Conservation (phyloP, 2,888 invertebrate genomes). For the Lasius fuliginosus region DNA sequence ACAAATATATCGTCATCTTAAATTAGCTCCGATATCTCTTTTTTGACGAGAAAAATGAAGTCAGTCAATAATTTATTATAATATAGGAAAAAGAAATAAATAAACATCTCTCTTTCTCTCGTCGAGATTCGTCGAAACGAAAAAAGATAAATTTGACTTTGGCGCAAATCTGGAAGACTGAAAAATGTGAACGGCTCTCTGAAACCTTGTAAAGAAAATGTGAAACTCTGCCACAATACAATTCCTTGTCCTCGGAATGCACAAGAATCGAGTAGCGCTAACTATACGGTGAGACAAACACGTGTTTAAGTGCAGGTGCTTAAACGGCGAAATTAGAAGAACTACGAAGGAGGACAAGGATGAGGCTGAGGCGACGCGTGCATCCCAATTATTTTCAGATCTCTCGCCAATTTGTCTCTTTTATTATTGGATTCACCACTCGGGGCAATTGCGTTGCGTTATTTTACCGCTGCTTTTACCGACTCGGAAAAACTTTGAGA, state of each 20-base stretch:
- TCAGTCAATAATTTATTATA: neutral
- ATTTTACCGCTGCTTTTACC: slow-evolving; percentile 11
- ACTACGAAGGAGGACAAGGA: slow-evolving; percentile 19
- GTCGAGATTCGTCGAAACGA: neutral
- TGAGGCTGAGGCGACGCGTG: slow-evolving; percentile 1
- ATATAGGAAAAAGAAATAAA: neutral
- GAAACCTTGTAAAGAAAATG: neutral
- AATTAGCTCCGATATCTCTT: neutral
- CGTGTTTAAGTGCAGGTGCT: slow-evolving; percentile 49
- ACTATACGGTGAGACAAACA: slow-evolving; percentile 19
- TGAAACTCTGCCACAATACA: slow-evolving; percentile 9
- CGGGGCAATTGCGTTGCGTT: neutral
- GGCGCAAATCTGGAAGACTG: neutral
- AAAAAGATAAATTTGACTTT: neutral
- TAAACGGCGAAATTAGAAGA: slow-evolving; percentile 45
- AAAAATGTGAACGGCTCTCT: neutral
- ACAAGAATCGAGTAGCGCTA: slow-evolving; percentile 13
- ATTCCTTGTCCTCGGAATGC: slow-evolving; percentile 24
- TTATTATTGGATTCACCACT: neutral
- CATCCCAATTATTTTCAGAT: slow-evolving; percentile 43
- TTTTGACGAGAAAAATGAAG: neutral
- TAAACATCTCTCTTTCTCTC: neutral
- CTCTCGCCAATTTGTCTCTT: slow-evolving; percentile 21
- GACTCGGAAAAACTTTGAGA: slow-evolving; percentile 11
- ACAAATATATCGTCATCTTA: neutral